A percentile compares a stretch with the other conserved stretches of the same genome.
Conservation (phyloP, 2,888 invertebrate species). For the Nemapogon koenigi region DNA sequence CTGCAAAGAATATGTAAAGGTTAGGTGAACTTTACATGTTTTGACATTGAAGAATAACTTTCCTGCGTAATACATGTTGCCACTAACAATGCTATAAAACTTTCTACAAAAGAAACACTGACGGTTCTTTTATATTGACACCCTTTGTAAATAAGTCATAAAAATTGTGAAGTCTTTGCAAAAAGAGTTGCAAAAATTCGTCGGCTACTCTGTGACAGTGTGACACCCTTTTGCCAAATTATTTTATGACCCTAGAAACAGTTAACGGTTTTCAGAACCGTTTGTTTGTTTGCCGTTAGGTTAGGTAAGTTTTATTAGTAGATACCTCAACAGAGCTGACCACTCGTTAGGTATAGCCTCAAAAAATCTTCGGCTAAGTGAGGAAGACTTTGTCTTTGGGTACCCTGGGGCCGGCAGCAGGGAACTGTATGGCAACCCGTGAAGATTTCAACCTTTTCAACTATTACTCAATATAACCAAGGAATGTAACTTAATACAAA, state of each 20-base stretch:
- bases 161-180: neutral
- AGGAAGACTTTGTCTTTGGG: too few species aligned
- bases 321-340: too few species aligned
- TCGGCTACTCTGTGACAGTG: too few species aligned
- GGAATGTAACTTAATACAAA: too few species aligned
- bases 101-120: neutral
- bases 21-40: constrained; percentile 7
- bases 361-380: too few species aligned
- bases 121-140: neutral
- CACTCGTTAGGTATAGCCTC: too few species aligned
- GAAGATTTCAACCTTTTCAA: too few species aligned
- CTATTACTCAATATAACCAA: too few species aligned
- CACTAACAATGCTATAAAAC: neutral
- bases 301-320: too few species aligned
- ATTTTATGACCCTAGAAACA: constrained; percentile 25
- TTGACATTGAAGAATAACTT: constrained; percentile 3
- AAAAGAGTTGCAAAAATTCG: constrained; percentile 1
- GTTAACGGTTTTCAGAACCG: constrained; percentile 30
- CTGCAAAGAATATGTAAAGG: constrained; percentile 4
- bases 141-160: neutral
- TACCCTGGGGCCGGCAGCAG: too few species aligned
- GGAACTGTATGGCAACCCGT: too few species aligned
- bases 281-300: constrained; percentile 28
- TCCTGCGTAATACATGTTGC: neutral
- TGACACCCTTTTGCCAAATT: constrained; percentile 11